Conservation (phyloP, 92 coral and sea anemone genomes). For the Actinostola sp. region DNA sequence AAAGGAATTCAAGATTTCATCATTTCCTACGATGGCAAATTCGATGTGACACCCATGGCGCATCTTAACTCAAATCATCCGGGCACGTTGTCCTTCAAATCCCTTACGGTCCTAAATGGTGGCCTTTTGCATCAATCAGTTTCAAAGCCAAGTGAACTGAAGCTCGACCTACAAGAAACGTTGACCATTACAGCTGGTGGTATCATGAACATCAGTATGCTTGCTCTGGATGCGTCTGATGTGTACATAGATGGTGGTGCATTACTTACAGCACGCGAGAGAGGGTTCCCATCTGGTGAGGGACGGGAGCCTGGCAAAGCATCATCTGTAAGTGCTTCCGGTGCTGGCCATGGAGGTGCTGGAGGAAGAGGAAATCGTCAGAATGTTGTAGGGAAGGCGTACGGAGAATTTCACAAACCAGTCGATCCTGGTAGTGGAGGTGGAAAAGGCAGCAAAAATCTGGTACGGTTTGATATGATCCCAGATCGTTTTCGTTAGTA, state of each 20-base stretch:
- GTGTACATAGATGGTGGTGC: slow-evolving; percentile 61
- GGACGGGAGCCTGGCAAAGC: slow-evolving; percentile 58
- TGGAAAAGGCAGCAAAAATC: slow-evolving; percentile 52
- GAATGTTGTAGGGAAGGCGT: slow-evolving; percentile 47
- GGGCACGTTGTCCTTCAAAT: slow-evolving; percentile 41
- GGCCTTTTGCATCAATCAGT: slow-evolving; percentile 61
- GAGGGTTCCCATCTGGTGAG: slow-evolving; percentile 47
- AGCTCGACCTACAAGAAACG: slow-evolving; percentile 28
- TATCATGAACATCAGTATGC: slow-evolving; percentile 40
- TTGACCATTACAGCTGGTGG: slow-evolving; percentile 64
- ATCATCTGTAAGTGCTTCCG: slow-evolving; percentile 56
- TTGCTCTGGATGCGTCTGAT: slow-evolving; percentile 45
- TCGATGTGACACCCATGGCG: slow-evolving; percentile 58
- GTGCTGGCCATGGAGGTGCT: slow-evolving; percentile 79
- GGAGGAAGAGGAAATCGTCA: slow-evolving; percentile 59
- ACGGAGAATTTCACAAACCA: slow-evolving; percentile 56
- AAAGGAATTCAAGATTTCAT: slow-evolving; percentile 46
- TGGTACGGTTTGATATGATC: slow-evolving; percentile 26
- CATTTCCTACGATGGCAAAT: slow-evolving; percentile 46
- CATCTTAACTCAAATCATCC: slow-evolving; percentile 42
- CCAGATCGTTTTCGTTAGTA: background rate
- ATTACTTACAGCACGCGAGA: slow-evolving; percentile 61
- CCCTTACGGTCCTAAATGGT: slow-evolving; percentile 58
- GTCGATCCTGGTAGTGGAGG: slow-evolving; percentile 67
- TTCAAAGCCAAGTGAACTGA: slow-evolving; percentile 30